Conservation (phyloP, 1,140 invertebrate genomes). For the Cylas formicarius region DNA sequence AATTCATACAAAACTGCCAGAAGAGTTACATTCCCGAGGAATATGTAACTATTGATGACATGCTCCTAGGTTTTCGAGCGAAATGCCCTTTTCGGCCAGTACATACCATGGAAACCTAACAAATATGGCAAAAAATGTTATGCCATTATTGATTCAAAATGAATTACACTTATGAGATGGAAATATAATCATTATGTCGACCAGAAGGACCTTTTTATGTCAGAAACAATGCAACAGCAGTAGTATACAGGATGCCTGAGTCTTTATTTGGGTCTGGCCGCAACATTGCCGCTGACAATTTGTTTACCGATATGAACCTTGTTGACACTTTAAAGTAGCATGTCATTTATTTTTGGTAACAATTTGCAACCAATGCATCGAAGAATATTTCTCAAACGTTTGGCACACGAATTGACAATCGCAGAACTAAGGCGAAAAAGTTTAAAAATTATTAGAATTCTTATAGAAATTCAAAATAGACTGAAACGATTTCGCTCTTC, state of each 20-base stretch:
- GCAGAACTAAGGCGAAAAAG: constrained; percentile 15
- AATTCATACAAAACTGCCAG: too few species aligned
- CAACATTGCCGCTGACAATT: constrained; percentile 8
- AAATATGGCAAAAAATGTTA: constrained; percentile 14
- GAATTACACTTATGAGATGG: constrained; percentile 6
- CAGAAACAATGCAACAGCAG: neutral
- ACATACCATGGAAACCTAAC: constrained; percentile 5
- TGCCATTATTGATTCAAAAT: constrained; percentile 4
- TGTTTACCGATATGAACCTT: constrained; percentile 2
- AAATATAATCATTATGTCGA: constrained; percentile 1
- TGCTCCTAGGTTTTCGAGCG: constrained; percentile 7
- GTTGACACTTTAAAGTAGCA: too few species aligned
- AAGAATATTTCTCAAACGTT: constrained; percentile 15
- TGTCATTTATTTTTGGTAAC: too few species aligned
- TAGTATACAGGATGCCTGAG: constrained; percentile 4
- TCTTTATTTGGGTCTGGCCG: neutral
- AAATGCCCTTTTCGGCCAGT: constrained; percentile 10
- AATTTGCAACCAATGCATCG: constrained; percentile 9
- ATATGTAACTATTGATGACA: too few species aligned
- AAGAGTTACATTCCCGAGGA: too few species aligned
- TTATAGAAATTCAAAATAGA: constrained; percentile 7
- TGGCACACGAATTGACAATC: too few species aligned
- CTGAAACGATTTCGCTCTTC: constrained; percentile 12
- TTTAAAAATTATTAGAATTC: too few species aligned
- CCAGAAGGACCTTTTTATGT: neutral